Conservation (phyloP, 2,888 invertebrate species). For the Drosophila melanosoma region DNA sequence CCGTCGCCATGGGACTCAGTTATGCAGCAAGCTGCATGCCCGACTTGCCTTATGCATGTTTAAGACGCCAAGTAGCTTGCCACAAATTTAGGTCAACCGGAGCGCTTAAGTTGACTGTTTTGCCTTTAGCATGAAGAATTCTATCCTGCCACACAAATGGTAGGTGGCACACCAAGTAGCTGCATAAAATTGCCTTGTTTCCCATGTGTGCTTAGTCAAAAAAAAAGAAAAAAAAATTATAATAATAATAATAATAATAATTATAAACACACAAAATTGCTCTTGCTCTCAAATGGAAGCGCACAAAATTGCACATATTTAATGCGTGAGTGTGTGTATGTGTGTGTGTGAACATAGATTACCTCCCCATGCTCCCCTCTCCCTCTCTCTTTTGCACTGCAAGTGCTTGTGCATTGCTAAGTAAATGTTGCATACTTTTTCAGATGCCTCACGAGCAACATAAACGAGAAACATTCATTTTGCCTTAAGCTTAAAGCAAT, state of each 20-base stretch:
- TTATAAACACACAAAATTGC: slow-evolving; percentile 58
- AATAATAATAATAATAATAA: neutral
- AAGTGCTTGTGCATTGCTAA: slow-evolving; percentile 22
- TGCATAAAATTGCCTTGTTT: slow-evolving; percentile 69
- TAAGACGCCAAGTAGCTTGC: slow-evolving; percentile 69
- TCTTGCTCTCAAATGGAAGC: slow-evolving; percentile 66
- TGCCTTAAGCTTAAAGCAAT: slow-evolving; percentile 47
- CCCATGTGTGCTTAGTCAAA: slow-evolving; percentile 10
- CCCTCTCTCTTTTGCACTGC: neutral
- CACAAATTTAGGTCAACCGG: slow-evolving; percentile 72
- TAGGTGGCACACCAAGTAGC: slow-evolving; percentile 24
- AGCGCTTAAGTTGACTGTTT: slow-evolving; percentile 28
- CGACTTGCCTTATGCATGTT: slow-evolving; percentile 64
- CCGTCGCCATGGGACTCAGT: slow-evolving; percentile 66
- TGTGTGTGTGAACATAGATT: slow-evolving; percentile 14
- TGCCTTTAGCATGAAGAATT: slow-evolving; percentile 37
- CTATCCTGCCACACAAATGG: slow-evolving; percentile 3
- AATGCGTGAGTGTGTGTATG: slow-evolving; percentile 9
- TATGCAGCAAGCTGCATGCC: slow-evolving; percentile 51
- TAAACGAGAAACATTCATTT: slow-evolving; percentile 46
- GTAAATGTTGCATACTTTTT: slow-evolving; percentile 59
- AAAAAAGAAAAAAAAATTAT: slow-evolving; percentile 3
- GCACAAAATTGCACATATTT: slow-evolving; percentile 47
- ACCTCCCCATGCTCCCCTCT: neutral
- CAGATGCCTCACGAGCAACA: slow-evolving; percentile 26